These are phyloP conservation scores for Daphoenositta chrysoptera DNA, from an alignment of 2,113 vertebrate species.

Conservation along the genomic window DNA sequence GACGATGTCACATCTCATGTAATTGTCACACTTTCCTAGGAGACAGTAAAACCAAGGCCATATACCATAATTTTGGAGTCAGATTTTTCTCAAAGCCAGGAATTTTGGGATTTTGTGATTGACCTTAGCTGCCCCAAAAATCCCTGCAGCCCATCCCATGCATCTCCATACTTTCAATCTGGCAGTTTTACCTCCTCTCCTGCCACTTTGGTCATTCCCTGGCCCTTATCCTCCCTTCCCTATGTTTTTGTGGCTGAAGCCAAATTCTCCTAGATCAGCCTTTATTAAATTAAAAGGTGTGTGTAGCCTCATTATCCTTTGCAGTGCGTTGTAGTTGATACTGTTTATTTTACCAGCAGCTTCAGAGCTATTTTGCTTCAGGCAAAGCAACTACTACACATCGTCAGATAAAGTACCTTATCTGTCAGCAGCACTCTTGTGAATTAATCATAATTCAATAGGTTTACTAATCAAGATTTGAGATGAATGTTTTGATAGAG, in stretches of 20 bases:
- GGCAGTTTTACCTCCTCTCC: background rate
- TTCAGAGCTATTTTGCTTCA: constrained; percentile 71
- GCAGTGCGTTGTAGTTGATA: constrained; percentile 59
- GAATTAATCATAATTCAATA: constrained; percentile 93
- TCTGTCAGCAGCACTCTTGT: constrained; percentile 84
- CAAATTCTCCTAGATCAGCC: background rate
- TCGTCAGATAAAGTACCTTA: constrained; percentile 86
- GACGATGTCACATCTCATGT: background rate
- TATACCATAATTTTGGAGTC: background rate
- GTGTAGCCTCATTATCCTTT: constrained; percentile 46
- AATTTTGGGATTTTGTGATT: constrained; percentile 46
- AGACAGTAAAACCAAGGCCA: background rate
- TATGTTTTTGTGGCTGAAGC: constrained; percentile 49
- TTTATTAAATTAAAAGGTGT: constrained; percentile 61
- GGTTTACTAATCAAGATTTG: constrained; percentile 91
- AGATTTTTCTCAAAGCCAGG: background rate
- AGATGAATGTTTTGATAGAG: constrained; percentile 94
- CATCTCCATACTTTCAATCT: background rate
- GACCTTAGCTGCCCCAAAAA: background rate
- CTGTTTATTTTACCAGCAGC: constrained; percentile 80
- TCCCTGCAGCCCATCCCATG: background rate
- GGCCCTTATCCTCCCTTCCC: background rate
- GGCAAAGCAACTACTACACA: constrained; percentile 77
- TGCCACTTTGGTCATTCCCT: background rate
- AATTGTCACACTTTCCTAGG: background rate